Base-by-base conservation (phyloP, 1,140 invertebrate genomes). In the Centruroides sculpturatus region DNA sequence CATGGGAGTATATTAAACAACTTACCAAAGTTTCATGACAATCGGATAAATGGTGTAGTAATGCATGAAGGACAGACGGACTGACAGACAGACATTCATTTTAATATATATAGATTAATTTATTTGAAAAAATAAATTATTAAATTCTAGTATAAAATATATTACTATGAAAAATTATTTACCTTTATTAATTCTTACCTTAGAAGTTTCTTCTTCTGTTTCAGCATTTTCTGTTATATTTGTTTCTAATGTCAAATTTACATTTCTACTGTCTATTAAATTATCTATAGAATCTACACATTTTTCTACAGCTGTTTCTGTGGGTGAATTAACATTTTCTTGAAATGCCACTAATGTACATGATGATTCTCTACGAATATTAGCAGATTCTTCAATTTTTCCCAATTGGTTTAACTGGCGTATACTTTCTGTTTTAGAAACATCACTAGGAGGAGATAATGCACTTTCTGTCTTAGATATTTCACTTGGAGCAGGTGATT, bases 391-490 rank as follows among this genome's bases (percentile, higher is more conserved):
- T 59, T 70, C 69, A 36, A 70, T 70, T 12, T 61, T 64, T 23
- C 62, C 62, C 36, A 70, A 58, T 35, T 70, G 69, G 13, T 65
- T 67, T 12, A 69, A 60, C 41, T 72, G 69, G 6, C 70, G 64
- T 34, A 66, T 64, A 53, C 69, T 70, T 61, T 72, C 71, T 13
- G 68, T 69, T 61, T 71, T 72, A 35, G 70, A 71, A n/a, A 72
- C 66, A 57, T 73, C 72, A 58, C 70, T 69, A 41, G 70, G 69
- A 46, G 70, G 71, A 7, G 71, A 72, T n/a, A 71, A 61, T 7
- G 69, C 71, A 56, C 71, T 71, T 56, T 73, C 71, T 36, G 71
- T 70, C 55, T 72, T 72, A 36, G 69, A 70, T 8, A 71, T 67
- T 57, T 73, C 72, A 49, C 69, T 70, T 9, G 71, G 71, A 34